phyloP scores from a whole-genome alignment of 64 coral and sea anemone species.

The Cladopsammia gracilis region DNA sequence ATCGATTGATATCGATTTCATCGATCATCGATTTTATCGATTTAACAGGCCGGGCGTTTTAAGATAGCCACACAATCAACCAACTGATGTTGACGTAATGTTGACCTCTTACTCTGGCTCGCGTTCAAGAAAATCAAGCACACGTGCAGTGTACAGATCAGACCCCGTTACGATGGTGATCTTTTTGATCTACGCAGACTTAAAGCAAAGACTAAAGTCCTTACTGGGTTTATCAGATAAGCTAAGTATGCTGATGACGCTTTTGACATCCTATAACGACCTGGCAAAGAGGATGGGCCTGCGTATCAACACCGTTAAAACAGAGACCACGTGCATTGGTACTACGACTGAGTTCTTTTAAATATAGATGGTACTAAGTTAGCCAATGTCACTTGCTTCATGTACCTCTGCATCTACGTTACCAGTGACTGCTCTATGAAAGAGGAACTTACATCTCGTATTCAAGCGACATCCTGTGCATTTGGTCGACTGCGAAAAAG shows the following conservation, averaged over 20 bases:
- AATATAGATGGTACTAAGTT: conserved; percentile 57
- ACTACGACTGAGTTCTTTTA: conserved; percentile 3
- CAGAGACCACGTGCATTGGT: conserved; percentile 59
- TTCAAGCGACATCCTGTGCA: conserved; percentile 44
- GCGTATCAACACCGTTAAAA: conserved; percentile 34
- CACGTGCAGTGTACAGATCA: background rate
- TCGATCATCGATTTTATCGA: too few relatives aligned
- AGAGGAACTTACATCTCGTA: conserved; percentile 40
- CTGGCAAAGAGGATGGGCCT: conserved; percentile 9
- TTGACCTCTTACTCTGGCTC: background rate
- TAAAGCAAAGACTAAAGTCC: conserved; percentile 29
- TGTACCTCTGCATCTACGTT: conserved; percentile 35
- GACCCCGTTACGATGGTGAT: conserved; percentile 6
- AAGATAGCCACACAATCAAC: too few relatives aligned
- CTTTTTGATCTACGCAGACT: too few relatives aligned
- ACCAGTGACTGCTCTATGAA: conserved; percentile 25
- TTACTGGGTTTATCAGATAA: conserved; percentile 42
- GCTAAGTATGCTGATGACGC: conserved; percentile 43
- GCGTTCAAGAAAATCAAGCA: background rate
- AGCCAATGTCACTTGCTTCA: conserved; percentile 27
- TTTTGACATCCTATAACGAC: conserved; percentile 17
- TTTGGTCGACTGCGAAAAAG: conserved; percentile 17
- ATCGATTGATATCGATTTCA: too few relatives aligned
- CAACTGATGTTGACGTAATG: too few relatives aligned
- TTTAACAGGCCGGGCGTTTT: too few relatives aligned